Base-by-base conservation (phyloP, 2,113 vertebrate species). In the Actenoides hombroni region DNA sequence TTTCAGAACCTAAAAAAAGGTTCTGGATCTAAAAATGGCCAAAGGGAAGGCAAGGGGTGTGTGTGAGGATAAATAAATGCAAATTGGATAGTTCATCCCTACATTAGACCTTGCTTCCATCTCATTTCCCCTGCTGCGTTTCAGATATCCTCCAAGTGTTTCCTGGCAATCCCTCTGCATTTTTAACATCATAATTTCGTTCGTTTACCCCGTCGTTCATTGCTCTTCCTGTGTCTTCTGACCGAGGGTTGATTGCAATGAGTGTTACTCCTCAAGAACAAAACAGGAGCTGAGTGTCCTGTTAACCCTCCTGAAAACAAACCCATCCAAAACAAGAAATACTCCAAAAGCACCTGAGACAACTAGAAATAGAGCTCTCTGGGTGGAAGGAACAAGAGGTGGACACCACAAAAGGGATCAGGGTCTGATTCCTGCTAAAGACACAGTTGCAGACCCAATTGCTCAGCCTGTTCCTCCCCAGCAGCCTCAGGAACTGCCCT, bases 141-240 rank as follows among this genome's bases (percentile, higher is more conserved):
- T 75, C 81, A 79, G 80, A 92, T 83, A 76, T 56, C 74, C 84
- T 94, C 70, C 1, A 0, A 94, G 74, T 23, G 64, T 83, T 94
- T 94, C 60, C 95, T 97, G 96, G 95, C 95, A 94, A 69, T 64
- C n/a, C 40, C 49, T 89, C 77, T 5, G 13, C 91, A 92, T 96
- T 97, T 97, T 94, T 95, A 59, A 73, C 81, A 85, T 91, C 67
- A 40, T 56, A 8, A 44, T 91, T 95, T 64, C 71, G 44, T 57
- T 76, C 40, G 1, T 63, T 77, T 76, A 78, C 74, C 80, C 94
- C 69, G 65, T 68, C 64, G 96, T 96, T 97, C 97, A 96, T 74
- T 97, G 87, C 96, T 96, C 96, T 97, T 97, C 96, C 95, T 90
- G 91, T 92, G 84, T 9, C 93, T 83, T 83, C 70, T 93, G 95